Evolutionary conservation across 2,113 vertebrate genomes (phyloP), one percentile per base, ranked within the genome.

Genomic region (Machaerirhynchus nigripectus): DNA sequence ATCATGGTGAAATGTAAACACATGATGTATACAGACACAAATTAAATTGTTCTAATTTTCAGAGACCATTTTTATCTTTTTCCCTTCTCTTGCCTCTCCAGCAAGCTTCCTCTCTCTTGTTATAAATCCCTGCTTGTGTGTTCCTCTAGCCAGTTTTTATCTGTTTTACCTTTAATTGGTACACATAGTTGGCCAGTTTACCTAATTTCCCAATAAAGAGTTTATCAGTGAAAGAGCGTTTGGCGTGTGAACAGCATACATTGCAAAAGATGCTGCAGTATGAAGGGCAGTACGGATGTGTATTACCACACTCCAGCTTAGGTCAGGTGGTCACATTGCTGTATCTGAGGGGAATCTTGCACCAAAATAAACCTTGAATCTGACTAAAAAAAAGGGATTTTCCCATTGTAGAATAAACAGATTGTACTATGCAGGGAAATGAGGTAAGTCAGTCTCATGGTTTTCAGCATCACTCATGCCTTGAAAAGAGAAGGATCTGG

Each of bases 191-290:
- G 79, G 83, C 40, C 88, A 84, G n/a, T 78, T 93, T 92, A 81
- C 60, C 71, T 81, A 18, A 87, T 88, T 97, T 96, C 79, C 26
- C 90, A 93, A 53, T 79, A 75, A 88, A 56, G 23, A 37, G 37
- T 79, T 60, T 68, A 37, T 67, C 0, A 0, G 83, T 88, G 85
- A 90, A 93, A 94, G 60, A 89, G 56, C 30, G 69, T 86, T 89
- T 79, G 88, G 73, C 2, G 35, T 27, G 69, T 40, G 50, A 78
- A 55, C 50, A 82, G 49, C 53, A 78, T 39, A 73, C 40, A 84
- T 92, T 96, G 88, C 88, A 93, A 90, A 92, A 97, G 82, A 60
- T 81, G 61, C 68, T 65, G 56, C 70, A 64, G 73, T 81, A 90
- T 53, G 52, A 96, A 63, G 19, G 55, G 60, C 70, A 71, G 31